Conservation (phyloP, 2,797 vertebrate genomes). For the Chromobotia macracanthus region DNA sequence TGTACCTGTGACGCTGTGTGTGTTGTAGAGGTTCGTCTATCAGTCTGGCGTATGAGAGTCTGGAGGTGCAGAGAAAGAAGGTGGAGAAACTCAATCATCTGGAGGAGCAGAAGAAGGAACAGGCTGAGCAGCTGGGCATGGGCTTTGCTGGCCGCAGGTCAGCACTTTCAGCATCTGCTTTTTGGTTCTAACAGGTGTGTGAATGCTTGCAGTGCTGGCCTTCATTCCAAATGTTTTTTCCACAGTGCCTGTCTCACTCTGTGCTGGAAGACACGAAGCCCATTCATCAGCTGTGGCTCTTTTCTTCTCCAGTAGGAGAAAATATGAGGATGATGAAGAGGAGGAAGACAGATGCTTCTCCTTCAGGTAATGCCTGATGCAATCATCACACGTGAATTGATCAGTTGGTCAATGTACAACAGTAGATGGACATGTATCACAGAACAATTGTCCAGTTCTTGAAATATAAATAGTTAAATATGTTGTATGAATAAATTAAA, state of each 20-base stretch:
- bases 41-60: slow-evolving; percentile 84
- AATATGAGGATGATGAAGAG: slow-evolving; percentile 73
- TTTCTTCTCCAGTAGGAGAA: slow-evolving; percentile 71
- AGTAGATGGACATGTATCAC: too few relatives aligned
- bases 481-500: too few relatives aligned
- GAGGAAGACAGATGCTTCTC: slow-evolving; percentile 76
- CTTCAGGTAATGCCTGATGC: slow-evolving; percentile 68
- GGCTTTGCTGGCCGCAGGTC: slow-evolving; percentile 87
- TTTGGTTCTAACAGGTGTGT: not conserved
- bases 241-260: slow-evolving; percentile 91
- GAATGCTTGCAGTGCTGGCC: not conserved
- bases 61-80: slow-evolving; percentile 85
- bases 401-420: too few relatives aligned
- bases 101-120: slow-evolving; percentile 82
- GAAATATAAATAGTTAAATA: too few relatives aligned
- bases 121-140: slow-evolving; percentile 93
- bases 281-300: slow-evolving; percentile 81
- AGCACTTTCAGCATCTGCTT: not conserved
- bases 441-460: too few relatives aligned
- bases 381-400: not conserved
- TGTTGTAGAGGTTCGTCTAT: not conserved
- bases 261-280: slow-evolving; percentile 91
- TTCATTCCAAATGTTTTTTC: not conserved
- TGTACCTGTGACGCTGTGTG: not conserved
- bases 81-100: slow-evolving; percentile 79